Evolutionary conservation across 2,888 invertebrate genomes (phyloP), one percentile per base, ranked within the genome.

Genomic region (Hartigia nigra): DNA sequence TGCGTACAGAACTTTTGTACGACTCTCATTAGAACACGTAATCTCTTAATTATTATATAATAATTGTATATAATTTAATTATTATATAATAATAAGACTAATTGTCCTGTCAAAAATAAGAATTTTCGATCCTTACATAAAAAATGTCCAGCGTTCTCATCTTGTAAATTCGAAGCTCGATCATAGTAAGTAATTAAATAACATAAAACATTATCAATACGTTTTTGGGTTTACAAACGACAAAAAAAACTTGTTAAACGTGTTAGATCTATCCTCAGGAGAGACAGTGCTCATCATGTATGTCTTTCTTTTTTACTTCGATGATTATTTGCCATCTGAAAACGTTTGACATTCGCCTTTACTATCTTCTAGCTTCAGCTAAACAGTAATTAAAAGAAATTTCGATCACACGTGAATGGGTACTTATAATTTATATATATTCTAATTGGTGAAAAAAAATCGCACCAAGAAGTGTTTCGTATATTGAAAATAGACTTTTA

Each of bases 161-260:
- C 81, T 83, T 84, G 86, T 86, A 86, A 82, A 86, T 83, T 86
- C 75, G 77, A 82, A 79, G 78, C 80, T 81, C 82, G 75, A 81
- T 77, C 75, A 80, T 86, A 84, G 83, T 80, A 79, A 80, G 86
- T 85, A 85, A 84, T 85, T 85, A 55, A 55, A 2, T 23, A 55
- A 23, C 9, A 9, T 55, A 55, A 23, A 55, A 55, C 23, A 5
- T 55, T 23, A 85, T 83, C 85, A 80, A 79, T 85, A 84, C 80
- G 81, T 82, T 74, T 76, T 81, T 82, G 80, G 78, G 82, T 81
- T 85, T 55, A 23, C 14, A 55, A 55, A 23, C 55, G 55, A 23
- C 23, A 55, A 23, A 55, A 23, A 23, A 55, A 55, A 55, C 35
- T 23, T 23, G 23, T 55, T 55, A 23, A 55, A 55, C 55, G 9